Evolutionary conservation across 2,888 invertebrate species (phyloP), one percentile per base, ranked within the genome.

Genomic region (Drosophila rubida): DNA sequence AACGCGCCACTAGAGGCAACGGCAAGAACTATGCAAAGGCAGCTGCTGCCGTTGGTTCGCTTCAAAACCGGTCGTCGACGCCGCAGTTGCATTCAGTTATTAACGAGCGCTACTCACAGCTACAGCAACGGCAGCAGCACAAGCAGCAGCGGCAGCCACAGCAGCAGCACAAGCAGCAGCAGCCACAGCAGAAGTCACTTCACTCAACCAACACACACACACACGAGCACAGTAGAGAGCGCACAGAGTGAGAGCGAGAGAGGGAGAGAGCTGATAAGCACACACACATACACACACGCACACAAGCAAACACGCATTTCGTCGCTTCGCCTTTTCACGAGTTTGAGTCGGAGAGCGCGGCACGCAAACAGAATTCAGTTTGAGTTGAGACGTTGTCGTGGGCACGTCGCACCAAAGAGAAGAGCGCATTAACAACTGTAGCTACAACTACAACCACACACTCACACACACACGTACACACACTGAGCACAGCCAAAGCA

Each of bases 61-160:
- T 81, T 88, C 90, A 89, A 89, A 89, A 89, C 90, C 90, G 90
- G 90, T 90, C 89, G 88, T 51, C 88, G 79, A 83, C 78, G 81
- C 85, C 78, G 78, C 87, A 78, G 90, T 86, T 89, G 89, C 86
- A 90, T 83, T 84, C 90, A 89, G 91, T 90, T 91, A 91, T 89
- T 90, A 89, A 87, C 84, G 81, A 90, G 84, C 88, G 79, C 90
- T 86, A 90, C 89, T 90, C 88, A 77, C 87, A 80, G 79, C 81
- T 71, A 77, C 83, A 83, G 86, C 82, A 70, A 61, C 83, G 69
- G 65, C 69, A 67, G 58, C 70, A 71, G 60, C 65, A 75, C 49
- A 69, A 75, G 63, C 78, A 63, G 64, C 78, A 69, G 39, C 67
- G 53, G 37, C 69, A 65, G 59, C 64, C 62, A 46, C 63, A 82